A percentile compares a stretch with the other conserved stretches of the same genome.
Conservation (phyloP, 1,140 invertebrate species). For the Asobara japonica region DNA sequence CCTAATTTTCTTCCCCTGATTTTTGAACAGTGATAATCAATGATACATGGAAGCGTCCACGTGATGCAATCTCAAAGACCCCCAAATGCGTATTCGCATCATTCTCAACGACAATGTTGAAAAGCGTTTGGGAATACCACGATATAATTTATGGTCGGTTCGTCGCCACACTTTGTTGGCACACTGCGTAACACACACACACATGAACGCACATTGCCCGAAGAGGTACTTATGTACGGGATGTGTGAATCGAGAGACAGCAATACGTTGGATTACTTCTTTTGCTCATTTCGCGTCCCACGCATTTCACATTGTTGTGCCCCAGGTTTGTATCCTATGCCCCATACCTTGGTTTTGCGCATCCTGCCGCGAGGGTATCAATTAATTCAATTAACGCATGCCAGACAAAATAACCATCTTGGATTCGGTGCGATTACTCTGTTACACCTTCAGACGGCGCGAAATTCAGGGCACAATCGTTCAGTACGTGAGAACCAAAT, state of each 20-base stretch:
- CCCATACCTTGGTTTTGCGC: neutral
- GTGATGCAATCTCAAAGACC: neutral
- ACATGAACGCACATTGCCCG: too few relatives aligned
- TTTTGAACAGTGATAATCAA: neutral
- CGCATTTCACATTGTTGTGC: slow-evolving; percentile 16
- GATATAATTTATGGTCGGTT: slow-evolving; percentile 26
- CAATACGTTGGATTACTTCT: neutral
- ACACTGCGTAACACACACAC: neutral
- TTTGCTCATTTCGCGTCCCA: slow-evolving; percentile 19
- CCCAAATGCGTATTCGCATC: neutral
- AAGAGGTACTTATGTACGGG: neutral
- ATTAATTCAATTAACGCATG: slow-evolving; percentile 37
- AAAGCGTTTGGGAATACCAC: slow-evolving; percentile 1
- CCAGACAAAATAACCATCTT: slow-evolving; percentile 30
- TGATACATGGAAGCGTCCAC: neutral
- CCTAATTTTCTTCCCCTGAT: neutral
- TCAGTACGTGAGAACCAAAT: slow-evolving; percentile 6
- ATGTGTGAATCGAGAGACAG: neutral
- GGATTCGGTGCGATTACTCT: slow-evolving; percentile 10
- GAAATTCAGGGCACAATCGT: neutral
- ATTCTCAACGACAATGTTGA: neutral
- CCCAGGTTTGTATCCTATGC: neutral
- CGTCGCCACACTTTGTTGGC: slow-evolving; percentile 28
- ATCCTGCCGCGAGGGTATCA: slow-evolving; percentile 24
- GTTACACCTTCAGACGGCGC: slow-evolving; percentile 18